Conservation (phyloP, 2,888 invertebrate species). For the Catocala fraxini region DNA sequence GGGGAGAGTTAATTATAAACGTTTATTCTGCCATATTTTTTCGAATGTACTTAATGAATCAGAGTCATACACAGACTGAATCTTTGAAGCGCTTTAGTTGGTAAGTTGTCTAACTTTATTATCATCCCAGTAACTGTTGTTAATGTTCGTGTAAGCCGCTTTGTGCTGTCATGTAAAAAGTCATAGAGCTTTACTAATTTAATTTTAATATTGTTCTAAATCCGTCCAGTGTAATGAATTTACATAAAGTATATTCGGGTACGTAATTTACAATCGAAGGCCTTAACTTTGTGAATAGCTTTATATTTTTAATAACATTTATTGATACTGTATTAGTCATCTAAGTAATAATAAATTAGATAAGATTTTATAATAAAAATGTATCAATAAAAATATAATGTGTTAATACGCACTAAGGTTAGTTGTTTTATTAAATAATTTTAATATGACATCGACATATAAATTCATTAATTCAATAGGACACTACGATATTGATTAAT, state of each 20-base stretch:
- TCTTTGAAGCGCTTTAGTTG: conserved; percentile 71
- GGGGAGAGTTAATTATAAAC: conserved; percentile 50
- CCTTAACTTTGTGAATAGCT: conserved; percentile 69
- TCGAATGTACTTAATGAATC: conserved; percentile 65
- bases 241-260: conserved; percentile 52
- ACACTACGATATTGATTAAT: too few species aligned
- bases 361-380: conserved; percentile 70
- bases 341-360: conserved; percentile 57
- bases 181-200: conserved; percentile 85
- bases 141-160: conserved; percentile 68
- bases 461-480: too few species aligned
- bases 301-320: conserved; percentile 64
- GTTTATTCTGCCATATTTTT: conserved; percentile 74
- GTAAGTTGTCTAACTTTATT: conserved; percentile 70
- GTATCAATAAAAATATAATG: conserved; percentile 79
- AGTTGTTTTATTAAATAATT: conserved; percentile 54
- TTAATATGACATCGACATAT: too few species aligned
- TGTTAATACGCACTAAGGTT: conserved; percentile 78
- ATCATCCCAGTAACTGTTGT: conserved; percentile 67
- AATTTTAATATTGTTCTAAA: conserved; percentile 67
- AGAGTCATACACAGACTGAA: conserved; percentile 81
- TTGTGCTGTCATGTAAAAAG: conserved; percentile 79
- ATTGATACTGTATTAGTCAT: conserved; percentile 52
- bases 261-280: conserved; percentile 55
- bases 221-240: conserved; percentile 72